Percentiles rank a stretch among this genome's conserved stretches.
Evolutionary conservation across 2,113 vertebrate species (phyloP).

Genomic region (Gymnogyps californianus): DNA sequence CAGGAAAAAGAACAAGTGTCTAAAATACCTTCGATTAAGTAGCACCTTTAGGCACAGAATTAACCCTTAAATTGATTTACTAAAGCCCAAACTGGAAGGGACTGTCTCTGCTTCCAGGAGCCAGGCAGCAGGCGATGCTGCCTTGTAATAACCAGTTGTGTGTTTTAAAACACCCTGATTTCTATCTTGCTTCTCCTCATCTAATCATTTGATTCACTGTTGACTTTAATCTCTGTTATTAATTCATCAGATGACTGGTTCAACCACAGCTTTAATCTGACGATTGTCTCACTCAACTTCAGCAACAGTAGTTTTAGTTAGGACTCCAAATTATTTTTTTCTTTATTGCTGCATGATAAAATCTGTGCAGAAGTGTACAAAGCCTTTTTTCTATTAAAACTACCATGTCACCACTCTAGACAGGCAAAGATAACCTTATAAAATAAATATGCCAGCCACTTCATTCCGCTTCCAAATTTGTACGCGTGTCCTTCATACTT

Average conservation of each 20-base stretch:
- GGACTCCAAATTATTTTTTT: background rate
- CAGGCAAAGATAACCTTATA: slow-evolving; percentile 26
- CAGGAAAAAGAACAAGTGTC: background rate
- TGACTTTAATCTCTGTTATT: background rate
- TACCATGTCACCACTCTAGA: background rate
- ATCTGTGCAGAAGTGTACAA: background rate
- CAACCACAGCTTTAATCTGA: background rate
- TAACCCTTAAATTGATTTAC: background rate
- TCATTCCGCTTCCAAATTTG: background rate
- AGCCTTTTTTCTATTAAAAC: slow-evolving; percentile 17
- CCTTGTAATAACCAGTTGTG: background rate
- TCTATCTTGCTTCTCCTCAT: background rate
- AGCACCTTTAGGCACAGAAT: background rate
- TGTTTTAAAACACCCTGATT: background rate
- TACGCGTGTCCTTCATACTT: background rate
- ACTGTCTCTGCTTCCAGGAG: background rate
- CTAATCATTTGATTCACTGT: background rate
- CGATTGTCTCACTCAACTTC: background rate
- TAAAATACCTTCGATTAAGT: background rate
- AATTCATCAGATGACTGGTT: slow-evolving; percentile 37
- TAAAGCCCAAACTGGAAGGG: background rate
- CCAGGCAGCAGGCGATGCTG: background rate
- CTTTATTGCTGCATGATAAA: background rate
- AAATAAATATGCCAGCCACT: slow-evolving; percentile 16
- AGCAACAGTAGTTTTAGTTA: background rate